Evolutionary conservation across 2,797 vertebrate species (phyloP), one percentile per base, ranked within the genome.

Genomic region (Dicrostonyx torquatus): DNA sequence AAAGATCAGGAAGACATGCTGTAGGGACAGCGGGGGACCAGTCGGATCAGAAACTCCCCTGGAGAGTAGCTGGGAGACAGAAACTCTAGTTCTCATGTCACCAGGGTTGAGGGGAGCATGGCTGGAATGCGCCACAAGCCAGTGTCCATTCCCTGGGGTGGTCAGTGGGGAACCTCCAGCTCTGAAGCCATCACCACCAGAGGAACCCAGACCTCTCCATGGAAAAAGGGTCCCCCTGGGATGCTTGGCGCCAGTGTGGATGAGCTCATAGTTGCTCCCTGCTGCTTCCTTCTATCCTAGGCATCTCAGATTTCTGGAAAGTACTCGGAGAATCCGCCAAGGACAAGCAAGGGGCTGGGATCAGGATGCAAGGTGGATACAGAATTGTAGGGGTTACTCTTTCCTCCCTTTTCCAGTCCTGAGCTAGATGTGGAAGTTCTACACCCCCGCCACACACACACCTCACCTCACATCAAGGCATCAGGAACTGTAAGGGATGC

Each of bases 211-310:
- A 97, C 89, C 90, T 91, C 75, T 45, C 94, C 89, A 96, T 96
- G 97, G 97, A 97, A 97, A 97, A 97, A 96, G 95, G 94, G 96
- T 97, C 96, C 97, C 97, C 0, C 45, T 79, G 97, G 97, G 96
- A 93, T 37, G 0, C 76, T 50, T 14, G 96, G 97, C 97, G 96
- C 97, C 97, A 5, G 90, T 58, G 58, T 1, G 4, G 87, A 97
- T 97, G 97, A 97, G 94, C 94, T 97, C 97, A 97, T 91, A 45
- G 75, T 75, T 50, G 55, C 73, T 95, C 84, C 68, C 40, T 0
- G 95, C 45, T 62, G 94, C 89, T 93, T 95, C 85, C 85, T 37
- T 84, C 88, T 96, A 97, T 95, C 97, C 96, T 94, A 97, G 92
- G 93, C 96, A 96, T 94, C 96, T 97, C 97, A 95, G 87, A 96